Conservation (phyloP, 2,888 invertebrate species). For the Cephalotes varians region DNA sequence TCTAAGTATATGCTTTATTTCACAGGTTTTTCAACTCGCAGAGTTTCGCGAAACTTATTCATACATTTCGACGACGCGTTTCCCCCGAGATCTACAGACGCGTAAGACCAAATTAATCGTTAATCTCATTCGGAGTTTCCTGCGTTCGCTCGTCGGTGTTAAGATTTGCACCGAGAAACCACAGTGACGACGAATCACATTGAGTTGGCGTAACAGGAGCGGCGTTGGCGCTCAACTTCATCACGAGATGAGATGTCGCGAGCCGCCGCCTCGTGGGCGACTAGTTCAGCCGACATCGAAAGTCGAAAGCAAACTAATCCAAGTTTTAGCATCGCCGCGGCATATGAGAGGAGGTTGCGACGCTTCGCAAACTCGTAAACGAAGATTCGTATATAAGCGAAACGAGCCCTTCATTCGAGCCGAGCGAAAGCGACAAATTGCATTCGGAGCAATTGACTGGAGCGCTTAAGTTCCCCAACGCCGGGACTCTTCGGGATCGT, state of each 20-base stretch:
- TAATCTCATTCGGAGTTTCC: conserved; percentile 42
- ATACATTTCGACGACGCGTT: neutral
- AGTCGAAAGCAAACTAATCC: conserved; percentile 78
- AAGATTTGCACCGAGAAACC: conserved; percentile 42
- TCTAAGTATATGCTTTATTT: neutral
- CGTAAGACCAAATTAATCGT: conserved; percentile 37
- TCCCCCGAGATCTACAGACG: neutral
- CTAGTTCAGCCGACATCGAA: conserved; percentile 69
- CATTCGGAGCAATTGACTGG: conserved; percentile 74
- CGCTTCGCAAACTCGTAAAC: conserved; percentile 42
- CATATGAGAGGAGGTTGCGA: conserved; percentile 31
- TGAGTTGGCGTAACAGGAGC: conserved; percentile 45
- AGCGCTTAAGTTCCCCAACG: conserved; percentile 60
- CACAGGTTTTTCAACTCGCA: neutral
- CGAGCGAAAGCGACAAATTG: conserved; percentile 68
- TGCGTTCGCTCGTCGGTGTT: conserved; percentile 34
- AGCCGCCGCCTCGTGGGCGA: conserved; percentile 27
- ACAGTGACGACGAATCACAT: conserved; percentile 26
- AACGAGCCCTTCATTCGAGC: conserved; percentile 30
- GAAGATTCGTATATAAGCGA: conserved; percentile 34
- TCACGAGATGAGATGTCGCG: conserved; percentile 12
- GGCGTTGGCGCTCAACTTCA: conserved; percentile 25
- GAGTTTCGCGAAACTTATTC: neutral
- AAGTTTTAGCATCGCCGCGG: conserved; percentile 76
- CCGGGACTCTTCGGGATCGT: conserved; percentile 59